Conservation (phyloP, 2,888 invertebrate species). For the Meloe dianella region DNA sequence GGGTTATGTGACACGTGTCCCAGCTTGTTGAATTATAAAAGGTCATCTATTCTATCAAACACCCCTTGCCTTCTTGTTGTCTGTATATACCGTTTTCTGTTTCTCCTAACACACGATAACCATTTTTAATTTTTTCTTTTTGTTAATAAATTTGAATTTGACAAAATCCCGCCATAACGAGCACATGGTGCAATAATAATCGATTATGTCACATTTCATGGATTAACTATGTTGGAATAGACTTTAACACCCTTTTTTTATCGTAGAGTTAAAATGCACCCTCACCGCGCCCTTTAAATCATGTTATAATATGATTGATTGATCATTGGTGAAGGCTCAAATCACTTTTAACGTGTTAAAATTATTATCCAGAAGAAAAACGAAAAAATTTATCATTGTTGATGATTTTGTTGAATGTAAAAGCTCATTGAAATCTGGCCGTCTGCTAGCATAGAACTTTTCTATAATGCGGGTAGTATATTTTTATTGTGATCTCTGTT, state of each 20-base stretch:
- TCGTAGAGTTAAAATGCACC: slow-evolving; percentile 37
- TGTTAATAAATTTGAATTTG: slow-evolving; percentile 1
- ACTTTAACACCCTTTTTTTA: slow-evolving; percentile 41
- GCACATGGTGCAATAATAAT: slow-evolving; percentile 36
- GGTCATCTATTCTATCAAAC: slow-evolving; percentile 28
- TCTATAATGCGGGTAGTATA: slow-evolving; percentile 41
- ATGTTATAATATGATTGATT: slow-evolving; percentile 44
- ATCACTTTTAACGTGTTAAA: slow-evolving; percentile 24
- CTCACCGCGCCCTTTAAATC: slow-evolving; percentile 38
- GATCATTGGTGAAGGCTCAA: slow-evolving; percentile 33
- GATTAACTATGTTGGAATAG: slow-evolving; percentile 43
- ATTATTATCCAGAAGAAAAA: slow-evolving; percentile 15
- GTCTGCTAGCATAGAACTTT: slow-evolving; percentile 28
- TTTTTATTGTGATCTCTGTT: slow-evolving; percentile 49
- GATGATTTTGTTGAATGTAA: slow-evolving; percentile 23
- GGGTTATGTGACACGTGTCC: slow-evolving; percentile 53
- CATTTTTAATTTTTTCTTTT: neutral
- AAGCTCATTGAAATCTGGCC: slow-evolving; percentile 22
- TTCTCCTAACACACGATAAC: neutral
- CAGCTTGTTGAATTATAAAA: slow-evolving; percentile 55
- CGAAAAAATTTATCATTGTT: slow-evolving; percentile 8
- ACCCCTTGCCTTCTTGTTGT: neutral
- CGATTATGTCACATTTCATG: slow-evolving; percentile 47
- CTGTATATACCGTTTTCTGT: too few species aligned
- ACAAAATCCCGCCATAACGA: slow-evolving; percentile 17